These are phyloP conservation scores for Cataglyphis rosenhaueri DNA, from an alignment of 2,888 invertebrate genomes.

Conservation along the genomic window DNA sequence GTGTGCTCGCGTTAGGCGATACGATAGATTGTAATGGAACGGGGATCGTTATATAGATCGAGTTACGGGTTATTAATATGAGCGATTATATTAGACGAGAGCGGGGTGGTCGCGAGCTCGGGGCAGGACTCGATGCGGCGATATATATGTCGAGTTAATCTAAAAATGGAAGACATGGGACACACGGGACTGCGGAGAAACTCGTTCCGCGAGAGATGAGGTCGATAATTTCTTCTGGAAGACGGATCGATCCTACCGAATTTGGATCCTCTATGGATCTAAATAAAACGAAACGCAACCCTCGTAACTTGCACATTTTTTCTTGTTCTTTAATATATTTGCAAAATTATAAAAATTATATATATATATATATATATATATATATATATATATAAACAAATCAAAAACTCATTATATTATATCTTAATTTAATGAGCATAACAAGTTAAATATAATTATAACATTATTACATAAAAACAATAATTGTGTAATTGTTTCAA, in stretches of 20 bases:
- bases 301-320: neutral
- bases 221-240: conserved; percentile 56
- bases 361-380: neutral
- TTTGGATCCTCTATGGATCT: conserved; percentile 19
- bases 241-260: conserved; percentile 55
- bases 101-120: conserved; percentile 71
- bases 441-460: neutral
- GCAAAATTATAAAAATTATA: conserved; percentile 2
- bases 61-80: conserved; percentile 35
- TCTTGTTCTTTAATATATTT: neutral
- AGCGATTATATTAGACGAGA: conserved; percentile 61
- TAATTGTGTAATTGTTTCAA: neutral
- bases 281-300: conserved; percentile 20
- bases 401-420: neutral
- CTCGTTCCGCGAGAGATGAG: conserved; percentile 39
- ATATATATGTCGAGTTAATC: conserved; percentile 59
- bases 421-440: neutral
- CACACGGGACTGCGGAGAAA: conserved; percentile 61
- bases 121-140: conserved; percentile 62
- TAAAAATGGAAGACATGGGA: conserved; percentile 78
- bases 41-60: conserved; percentile 30
- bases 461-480: neutral
- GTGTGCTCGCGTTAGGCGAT: conserved; percentile 15
- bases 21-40: conserved; percentile 40
- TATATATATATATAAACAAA: neutral